Evolutionary conservation across 2,113 vertebrate genomes (phyloP), one percentile per base, ranked within the genome.

Genomic region (Cettia cetti): DNA sequence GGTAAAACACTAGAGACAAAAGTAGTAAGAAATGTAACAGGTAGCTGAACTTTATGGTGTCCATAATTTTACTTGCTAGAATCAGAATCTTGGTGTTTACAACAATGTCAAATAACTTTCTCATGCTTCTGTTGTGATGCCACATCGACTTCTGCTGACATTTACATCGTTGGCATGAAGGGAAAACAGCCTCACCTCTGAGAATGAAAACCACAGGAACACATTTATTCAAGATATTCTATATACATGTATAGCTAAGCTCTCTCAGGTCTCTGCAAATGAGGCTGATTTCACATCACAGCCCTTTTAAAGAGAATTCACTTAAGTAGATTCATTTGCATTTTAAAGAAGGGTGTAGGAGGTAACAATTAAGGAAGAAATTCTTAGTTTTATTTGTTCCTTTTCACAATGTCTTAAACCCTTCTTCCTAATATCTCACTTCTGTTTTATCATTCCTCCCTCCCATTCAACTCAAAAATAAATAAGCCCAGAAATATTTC

Each of bases 321-420:
- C 35, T 54, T 81, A 75, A 68, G 65, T 24, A 64, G 13, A 44
- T 64, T 68, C 1, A 86, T 95, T 91, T 91, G n/a, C 77, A 95
- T 95, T 92, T 95, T 86, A 91, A 92, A 92, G 27, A 50, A 77
- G 52, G 4, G 8, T 84, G 80, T 89, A 75, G 64, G 80, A 83
- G 47, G 47, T n/a, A 71, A 28, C 39, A 95, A 89, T 84, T 92
- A 92, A 94, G 83, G 60, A 71, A 78, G 7, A 37, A 74, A 56
- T 45, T 86, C 15, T 79, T 76, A 49, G 31, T 72, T 72, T 84
- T 77, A 64, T 65, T 69, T 87, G 7, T 53, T 50, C 42, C 6
- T 53, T 66, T 49, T 76, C 18, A 53, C 22, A 50, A 13, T 35
- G 18, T 42, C 59, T 86, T 72, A 44, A 87, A 26, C 26, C 8